Base-by-base conservation (phyloP, 2,888 invertebrate species). In the Lymantria dispar region DNA sequence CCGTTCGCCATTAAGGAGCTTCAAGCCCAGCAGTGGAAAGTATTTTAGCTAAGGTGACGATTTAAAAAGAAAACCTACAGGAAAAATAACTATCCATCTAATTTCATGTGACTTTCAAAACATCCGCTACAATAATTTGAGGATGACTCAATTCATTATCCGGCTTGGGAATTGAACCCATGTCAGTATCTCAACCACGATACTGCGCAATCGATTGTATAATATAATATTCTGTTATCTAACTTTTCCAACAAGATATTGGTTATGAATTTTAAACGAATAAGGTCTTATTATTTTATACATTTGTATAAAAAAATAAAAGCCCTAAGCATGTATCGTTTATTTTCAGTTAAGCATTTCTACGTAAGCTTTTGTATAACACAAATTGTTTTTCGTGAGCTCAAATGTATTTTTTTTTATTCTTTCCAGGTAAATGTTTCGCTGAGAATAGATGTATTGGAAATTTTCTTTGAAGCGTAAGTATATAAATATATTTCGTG, bases 401-500 rank as follows among this genome's bases (percentile, higher is more conserved):
- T 42, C 29, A 31, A 46, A 33, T 38, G 2, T 37, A 11, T 30
- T 14, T 39, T 10, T 41, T 43, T 14, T 37, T 14, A 22, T 22
- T 41, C 22, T 9, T 46, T 50, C 12, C 50, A 50, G 50, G 50
- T 50, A 50, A 50, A 31, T 8, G 0, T 29, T 37, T 41, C 11
- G 13, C 44, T 13, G 29, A 41, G 37, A 22, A 9, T n/a, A 15
- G 29, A 11, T 29, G 42, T 36, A 36, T 13, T 8, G 15, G 14
- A 15, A 37, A 36, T 11, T 15, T 14, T 5, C n/a, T 44, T 38
- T 38, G 8, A 38, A 11, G 11, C 11, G 38, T 38, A 12, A 38
- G 38, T 38, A 8, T 10, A 38, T 38, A 22, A 22, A 22, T 22
- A 22, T 22, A 22, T 22, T 2, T 22, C n/a, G n/a, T n/a, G n/a